Evolutionary conservation across 2,797 vertebrate genomes (phyloP), one percentile per base, ranked within the genome.

Genomic region (Chiroxiphia lanceolata): DNA sequence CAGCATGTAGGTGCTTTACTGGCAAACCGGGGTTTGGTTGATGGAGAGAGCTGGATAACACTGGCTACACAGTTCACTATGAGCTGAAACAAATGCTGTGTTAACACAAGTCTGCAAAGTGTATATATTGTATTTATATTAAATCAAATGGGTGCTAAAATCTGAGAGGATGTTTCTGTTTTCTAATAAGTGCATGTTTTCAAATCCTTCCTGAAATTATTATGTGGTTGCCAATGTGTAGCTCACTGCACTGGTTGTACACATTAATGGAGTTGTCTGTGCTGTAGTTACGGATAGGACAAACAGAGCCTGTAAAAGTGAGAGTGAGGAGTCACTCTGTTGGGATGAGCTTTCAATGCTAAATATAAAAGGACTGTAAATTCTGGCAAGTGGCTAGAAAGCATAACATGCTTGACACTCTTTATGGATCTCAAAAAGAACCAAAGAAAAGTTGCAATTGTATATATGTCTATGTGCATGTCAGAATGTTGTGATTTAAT

Each of bases 331-430:
- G 65, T 93, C 93, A 51, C 50, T 75, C 53, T 26, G 31, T 22
- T 86, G 82, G 76, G 93, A 93, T 90, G 87, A 93, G 20, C 34
- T 48, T 50, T 79, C 67, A 50, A 2, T 64, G 61, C 89, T 96
- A 94, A 86, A 76, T 76, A 81, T 63, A 92, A 83, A 65, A 90
- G 54, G 22, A 23, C 79, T 94, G 47, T 79, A 88, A 36, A 67
- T 88, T 61, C 54, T 90, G 72, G 36, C 74, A 79, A 51, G 56
- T 56, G 67, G 56, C 74, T 82, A 51, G 25, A 59, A 93, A 67
- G 38, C 10, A 4, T 44, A 64, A 50, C 8, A 2, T 15, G 16
- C 53, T 83, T 57, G 40, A 59, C 21, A 44, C 8, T 54, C 71
- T 74, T 80, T 8, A 75, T 64, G 9, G 4, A 19, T 29, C 48